A percentile compares a stretch with the other conserved stretches of the same genome.
Conservation (phyloP, 1,140 invertebrate genomes). For the Wasmannia auropunctata region DNA sequence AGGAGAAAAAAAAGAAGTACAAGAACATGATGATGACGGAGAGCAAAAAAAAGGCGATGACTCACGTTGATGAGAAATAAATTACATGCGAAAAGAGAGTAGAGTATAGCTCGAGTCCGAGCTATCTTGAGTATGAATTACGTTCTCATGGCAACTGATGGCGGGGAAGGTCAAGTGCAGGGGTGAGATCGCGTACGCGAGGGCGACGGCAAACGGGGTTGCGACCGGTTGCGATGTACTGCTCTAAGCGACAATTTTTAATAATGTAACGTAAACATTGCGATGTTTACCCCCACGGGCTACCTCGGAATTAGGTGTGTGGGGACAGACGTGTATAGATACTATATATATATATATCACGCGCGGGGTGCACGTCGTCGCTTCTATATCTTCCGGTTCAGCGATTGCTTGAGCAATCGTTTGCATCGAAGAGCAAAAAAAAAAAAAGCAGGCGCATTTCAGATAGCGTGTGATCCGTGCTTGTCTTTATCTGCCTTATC, state of each 20-base stretch:
- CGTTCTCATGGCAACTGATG: conserved; percentile 35
- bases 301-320: not conserved
- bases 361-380: not conserved
- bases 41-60: conserved; percentile 4
- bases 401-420: not conserved
- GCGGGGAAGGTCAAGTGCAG: conserved; percentile 24
- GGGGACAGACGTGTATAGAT: not conserved
- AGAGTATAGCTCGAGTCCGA: not conserved
- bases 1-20: not conserved
- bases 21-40: not conserved
- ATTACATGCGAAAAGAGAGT: conserved; percentile 14
- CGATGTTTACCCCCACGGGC: not conserved
- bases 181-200: not conserved
- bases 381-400: not conserved
- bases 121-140: conserved; percentile 34
- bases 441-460: not conserved
- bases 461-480: not conserved
- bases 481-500: conserved; percentile 1
- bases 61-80: conserved; percentile 38
- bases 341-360: too few species aligned
- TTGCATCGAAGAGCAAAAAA: not conserved
- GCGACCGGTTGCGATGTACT: not conserved
- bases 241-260: not conserved
- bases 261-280: conserved; percentile 2
- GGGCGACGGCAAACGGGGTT: not conserved